These are phyloP conservation scores for Gavialis gangeticus DNA, from an alignment of 2,113 vertebrate species.

Conservation along the genomic window DNA sequence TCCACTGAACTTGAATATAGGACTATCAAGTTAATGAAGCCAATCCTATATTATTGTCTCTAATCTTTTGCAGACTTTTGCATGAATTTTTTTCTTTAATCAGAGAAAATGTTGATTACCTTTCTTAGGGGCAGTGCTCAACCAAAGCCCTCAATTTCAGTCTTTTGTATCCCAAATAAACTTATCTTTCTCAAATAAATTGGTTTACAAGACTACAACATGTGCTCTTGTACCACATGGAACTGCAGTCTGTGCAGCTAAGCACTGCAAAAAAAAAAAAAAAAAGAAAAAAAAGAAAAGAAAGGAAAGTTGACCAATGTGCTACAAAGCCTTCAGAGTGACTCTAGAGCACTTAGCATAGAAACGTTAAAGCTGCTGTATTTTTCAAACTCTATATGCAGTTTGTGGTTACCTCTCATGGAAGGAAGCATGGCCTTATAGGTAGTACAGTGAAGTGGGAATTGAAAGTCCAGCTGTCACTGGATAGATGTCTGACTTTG, in stretches of 20 bases:
- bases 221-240: neutral
- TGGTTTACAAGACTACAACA: neutral
- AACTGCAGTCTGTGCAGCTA: neutral
- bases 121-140: neutral
- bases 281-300: rapidly evolving
- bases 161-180: neutral
- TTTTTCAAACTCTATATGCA: neutral
- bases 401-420: neutral
- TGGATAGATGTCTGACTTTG: neutral
- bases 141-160: neutral
- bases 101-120: neutral
- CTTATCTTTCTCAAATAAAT: neutral
- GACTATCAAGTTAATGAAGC: neutral
- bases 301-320: rapidly evolving
- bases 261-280: neutral
- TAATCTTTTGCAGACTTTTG: neutral
- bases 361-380: rapidly evolving
- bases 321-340: no score
- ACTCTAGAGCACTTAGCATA: neutral
- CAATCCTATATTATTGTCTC: neutral
- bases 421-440: neutral
- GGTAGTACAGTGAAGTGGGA: neutral
- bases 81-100: neutral
- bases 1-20: neutral
- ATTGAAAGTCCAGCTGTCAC: neutral